A percentile compares a stretch with the other conserved stretches of the same genome.
Evolutionary conservation across 2,113 vertebrate genomes (phyloP).

Genomic region (Colistium nudipinnis): DNA sequence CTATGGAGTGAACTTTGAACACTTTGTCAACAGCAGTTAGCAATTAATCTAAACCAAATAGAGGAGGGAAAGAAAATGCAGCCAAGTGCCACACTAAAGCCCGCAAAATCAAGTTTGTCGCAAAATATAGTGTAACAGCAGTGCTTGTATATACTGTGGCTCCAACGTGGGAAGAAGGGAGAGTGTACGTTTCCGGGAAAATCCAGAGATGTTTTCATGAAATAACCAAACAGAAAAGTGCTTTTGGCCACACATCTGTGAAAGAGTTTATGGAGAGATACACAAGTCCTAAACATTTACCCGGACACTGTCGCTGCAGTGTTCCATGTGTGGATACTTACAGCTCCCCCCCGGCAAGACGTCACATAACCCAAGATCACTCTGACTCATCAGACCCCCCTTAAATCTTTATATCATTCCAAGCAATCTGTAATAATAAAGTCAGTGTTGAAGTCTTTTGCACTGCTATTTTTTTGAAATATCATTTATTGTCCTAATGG

Average conservation of each 20-base stretch:
- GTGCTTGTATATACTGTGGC: neutral
- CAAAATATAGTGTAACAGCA: neutral
- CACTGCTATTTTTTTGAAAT: neutral
- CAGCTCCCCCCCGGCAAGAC: neutral
- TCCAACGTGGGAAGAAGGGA: neutral
- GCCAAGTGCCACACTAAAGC: neutral
- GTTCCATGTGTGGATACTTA: too few species aligned
- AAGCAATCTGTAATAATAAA: neutral
- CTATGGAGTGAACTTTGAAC: neutral
- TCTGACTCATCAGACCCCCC: neutral
- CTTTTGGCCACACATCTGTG: neutral
- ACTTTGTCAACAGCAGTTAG: neutral
- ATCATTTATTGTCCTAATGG: neutral
- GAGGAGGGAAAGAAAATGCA: fast-evolving
- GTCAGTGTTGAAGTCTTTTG: neutral
- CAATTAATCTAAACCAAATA: neutral
- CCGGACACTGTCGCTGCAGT: neutral
- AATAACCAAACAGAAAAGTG: neutral
- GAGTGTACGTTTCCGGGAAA: neutral
- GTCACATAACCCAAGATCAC: neutral
- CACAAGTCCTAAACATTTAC: neutral
- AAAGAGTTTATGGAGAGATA: neutral
- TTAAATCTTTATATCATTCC: neutral
- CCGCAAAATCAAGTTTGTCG: neutral
- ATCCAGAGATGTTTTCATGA: neutral